These are phyloP conservation scores for Tachysurus vachellii DNA, from an alignment of 2,113 vertebrate species.

Conservation along the genomic window DNA sequence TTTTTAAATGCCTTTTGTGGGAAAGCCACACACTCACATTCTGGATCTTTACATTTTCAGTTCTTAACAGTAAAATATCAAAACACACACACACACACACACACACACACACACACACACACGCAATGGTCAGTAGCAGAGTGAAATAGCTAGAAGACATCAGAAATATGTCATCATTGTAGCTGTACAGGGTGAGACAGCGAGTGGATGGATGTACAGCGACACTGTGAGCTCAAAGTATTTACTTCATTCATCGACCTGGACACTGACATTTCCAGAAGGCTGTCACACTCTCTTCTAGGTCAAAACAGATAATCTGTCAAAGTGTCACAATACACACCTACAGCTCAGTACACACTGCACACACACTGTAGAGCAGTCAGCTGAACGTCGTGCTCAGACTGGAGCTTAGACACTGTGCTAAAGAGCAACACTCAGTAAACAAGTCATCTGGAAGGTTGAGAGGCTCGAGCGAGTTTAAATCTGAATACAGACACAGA, in stretches of 20 bases:
- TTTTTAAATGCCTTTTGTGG: too few relatives aligned
- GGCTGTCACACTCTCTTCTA: not conserved
- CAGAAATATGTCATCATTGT: not conserved
- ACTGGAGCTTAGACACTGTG: not conserved
- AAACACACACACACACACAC: not conserved
- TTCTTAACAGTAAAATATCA: too few relatives aligned
- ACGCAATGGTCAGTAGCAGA: not conserved
- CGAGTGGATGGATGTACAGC: not conserved
- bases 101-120: not conserved
- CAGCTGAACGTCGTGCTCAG: not conserved
- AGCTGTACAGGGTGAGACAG: not conserved
- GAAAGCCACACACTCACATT: not conserved
- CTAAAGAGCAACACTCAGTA: too few relatives aligned
- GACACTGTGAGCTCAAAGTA: not conserved
- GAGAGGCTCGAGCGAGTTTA: too few relatives aligned
- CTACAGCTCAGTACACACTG: not conserved
- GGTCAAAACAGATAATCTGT: not conserved
- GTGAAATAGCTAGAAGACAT: not conserved
- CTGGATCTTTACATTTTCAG: not conserved
- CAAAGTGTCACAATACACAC: not conserved
- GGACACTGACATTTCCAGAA: not conserved
- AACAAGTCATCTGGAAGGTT: not conserved
- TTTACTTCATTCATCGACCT: not conserved
- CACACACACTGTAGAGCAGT: not conserved
- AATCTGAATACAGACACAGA: not conserved